Conservation (phyloP, 2,113 vertebrate species). For the Eublepharis macularius region DNA sequence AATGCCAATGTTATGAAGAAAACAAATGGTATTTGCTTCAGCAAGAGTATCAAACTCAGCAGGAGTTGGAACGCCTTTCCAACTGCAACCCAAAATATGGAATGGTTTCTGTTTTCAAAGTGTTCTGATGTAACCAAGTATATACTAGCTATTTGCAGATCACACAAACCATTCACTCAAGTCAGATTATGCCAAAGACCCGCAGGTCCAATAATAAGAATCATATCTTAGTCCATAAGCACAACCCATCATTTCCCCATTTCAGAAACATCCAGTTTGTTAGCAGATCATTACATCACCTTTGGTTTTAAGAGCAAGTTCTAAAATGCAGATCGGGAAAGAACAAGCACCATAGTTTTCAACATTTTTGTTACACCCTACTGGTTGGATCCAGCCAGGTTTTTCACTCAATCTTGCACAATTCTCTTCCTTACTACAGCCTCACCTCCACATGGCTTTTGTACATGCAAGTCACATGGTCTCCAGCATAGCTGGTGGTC, state of each 20-base stretch:
- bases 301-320: neutral
- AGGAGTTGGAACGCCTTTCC: neutral
- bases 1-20: neutral
- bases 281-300: neutral
- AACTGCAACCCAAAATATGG: constrained; percentile 29
- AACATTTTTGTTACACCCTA: neutral
- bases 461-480: too few relatives aligned
- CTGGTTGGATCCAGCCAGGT: neutral
- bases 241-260: constrained; percentile 50
- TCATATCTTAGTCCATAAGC: neutral
- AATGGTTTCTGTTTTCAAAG: constrained; percentile 33
- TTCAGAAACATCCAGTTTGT: constrained; percentile 28
- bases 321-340: neutral
- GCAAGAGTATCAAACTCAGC: constrained; percentile 1
- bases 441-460: too few relatives aligned
- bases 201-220: constrained; percentile 21
- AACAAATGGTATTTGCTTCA: neutral
- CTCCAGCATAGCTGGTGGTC: too few relatives aligned
- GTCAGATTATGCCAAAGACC: constrained; percentile 52
- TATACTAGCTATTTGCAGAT: constrained; percentile 51
- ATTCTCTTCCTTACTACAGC: too few relatives aligned
- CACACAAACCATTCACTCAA: constrained; percentile 43
- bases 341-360: constrained; percentile 13
- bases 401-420: too few relatives aligned
- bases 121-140: constrained; percentile 41